These are phyloP conservation scores for Drosophila anomalata DNA, from an alignment of 2,888 invertebrate genomes.

Conservation along the genomic window DNA sequence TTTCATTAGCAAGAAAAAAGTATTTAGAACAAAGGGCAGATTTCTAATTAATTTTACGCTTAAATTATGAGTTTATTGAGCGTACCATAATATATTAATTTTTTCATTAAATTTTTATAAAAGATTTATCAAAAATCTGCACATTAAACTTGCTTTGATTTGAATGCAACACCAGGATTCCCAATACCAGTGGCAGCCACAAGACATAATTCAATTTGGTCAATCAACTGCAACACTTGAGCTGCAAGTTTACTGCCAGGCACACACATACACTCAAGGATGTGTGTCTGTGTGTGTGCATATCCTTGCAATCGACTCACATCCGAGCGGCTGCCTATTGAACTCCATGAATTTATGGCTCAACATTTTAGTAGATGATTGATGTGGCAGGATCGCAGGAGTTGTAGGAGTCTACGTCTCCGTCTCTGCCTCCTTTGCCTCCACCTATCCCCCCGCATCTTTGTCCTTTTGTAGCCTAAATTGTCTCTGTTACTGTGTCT, in stretches of 20 bases:
- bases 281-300: neutral
- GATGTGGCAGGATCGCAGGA: slow-evolving; percentile 45
- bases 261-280: slow-evolving; percentile 11
- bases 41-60: slow-evolving; percentile 7
- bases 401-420: slow-evolving; percentile 1
- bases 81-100: neutral
- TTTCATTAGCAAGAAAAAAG: slow-evolving; percentile 10
- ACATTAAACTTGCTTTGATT: neutral
- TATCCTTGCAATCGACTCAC: slow-evolving; percentile 8
- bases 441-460: neutral
- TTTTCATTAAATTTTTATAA: neutral
- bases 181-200: slow-evolving; percentile 28
- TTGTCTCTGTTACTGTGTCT: slow-evolving; percentile 9
- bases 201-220: slow-evolving; percentile 63
- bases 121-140: neutral
- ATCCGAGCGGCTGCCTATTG: slow-evolving; percentile 51
- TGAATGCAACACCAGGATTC: neutral
- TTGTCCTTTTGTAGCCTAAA: neutral
- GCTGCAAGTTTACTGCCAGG: slow-evolving; percentile 30
- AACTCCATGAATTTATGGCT: slow-evolving; percentile 62
- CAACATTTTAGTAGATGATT: slow-evolving; percentile 67
- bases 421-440: neutral
- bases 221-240: slow-evolving; percentile 64
- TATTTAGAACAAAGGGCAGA: neutral
- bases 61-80: neutral